Percentiles rank a stretch among this genome's conserved stretches.
Conservation (phyloP, 2,113 vertebrate genomes). For the Epinephelus moara region DNA sequence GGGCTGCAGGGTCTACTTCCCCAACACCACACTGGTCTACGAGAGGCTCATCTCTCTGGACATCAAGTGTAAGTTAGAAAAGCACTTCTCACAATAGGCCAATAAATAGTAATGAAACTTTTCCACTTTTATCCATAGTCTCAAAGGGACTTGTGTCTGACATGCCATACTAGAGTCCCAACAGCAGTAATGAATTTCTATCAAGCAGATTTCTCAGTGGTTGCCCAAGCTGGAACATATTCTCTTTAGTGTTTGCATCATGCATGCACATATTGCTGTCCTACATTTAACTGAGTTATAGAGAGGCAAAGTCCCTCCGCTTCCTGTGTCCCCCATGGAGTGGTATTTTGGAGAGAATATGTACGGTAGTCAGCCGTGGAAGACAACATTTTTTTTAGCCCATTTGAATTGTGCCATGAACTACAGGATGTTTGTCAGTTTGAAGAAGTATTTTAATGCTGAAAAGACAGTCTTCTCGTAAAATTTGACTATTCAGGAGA, state of each 20-base stretch:
- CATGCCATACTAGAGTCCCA: background rate
- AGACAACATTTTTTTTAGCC: no score
- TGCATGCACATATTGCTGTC: background rate
- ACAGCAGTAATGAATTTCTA: background rate
- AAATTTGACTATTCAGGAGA: no score
- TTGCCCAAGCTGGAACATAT: background rate
- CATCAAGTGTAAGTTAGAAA: constrained; percentile 88
- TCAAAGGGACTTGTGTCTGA: background rate
- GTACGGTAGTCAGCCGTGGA: no score
- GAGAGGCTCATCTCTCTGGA: constrained; percentile 89
- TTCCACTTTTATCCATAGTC: background rate
- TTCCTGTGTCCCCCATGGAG: no score
- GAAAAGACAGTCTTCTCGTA: no score
- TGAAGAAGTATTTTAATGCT: no score
- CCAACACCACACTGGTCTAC: constrained; percentile 88
- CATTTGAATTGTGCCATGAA: no score
- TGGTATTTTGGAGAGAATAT: no score
- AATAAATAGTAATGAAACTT: background rate
- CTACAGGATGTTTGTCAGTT: no score
- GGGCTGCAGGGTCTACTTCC: constrained; percentile 90
- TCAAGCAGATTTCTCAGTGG: background rate
- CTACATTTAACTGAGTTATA: background rate
- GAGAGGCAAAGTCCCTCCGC: no score
- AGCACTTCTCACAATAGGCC: background rate
- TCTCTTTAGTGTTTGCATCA: background rate